Evolutionary conservation across 2,888 invertebrate species (phyloP), one percentile per base, ranked within the genome.

Genomic region (Andrena chrysosceles): DNA sequence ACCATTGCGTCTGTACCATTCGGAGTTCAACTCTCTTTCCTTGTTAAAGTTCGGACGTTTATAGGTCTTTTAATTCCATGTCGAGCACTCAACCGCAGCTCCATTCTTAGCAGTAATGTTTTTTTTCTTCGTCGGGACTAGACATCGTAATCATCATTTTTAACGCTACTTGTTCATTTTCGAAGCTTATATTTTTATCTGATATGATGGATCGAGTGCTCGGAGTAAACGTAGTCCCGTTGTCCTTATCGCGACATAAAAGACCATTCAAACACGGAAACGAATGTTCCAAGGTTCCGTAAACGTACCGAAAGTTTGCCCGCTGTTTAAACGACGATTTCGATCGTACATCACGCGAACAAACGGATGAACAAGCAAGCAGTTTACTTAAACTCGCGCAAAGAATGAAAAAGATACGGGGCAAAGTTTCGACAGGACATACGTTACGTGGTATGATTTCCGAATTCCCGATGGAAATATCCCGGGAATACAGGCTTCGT

Each of bases 371-470:
- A 48, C 54, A 16, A 6, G 31, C 26, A 42, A 64, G 64, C 52
- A 73, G 35, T 64, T 64, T 29, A 63, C 64, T 13, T 20, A 52
- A 63, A 49, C 67, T 3, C 62, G 8, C 4, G 3, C 4, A 8
- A 29, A 42, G 52, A 23, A 33, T n/a, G 66, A 74, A 49, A 68
- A 54, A 23, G 52, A n/a, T 16, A 31, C 20, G 7, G 48, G 31
- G 10, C 16, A 56, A 73, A 67, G 42, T 78, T 74, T 35, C 49
- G 49, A 60, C 52, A 6, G 77, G 8, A 1, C 60, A 60, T 56
- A 68, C 29, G 71, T 81, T 63, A 63, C n/a, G 48, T 8, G 23
- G 23, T 35, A 72, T 71, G 71, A 68, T 77, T 77, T 68, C 35
- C 33, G 54, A 62, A 81, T 81, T 68, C 63, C 56, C 26, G 35